Conservation (phyloP, 1,140 invertebrate species). For the Trachymyrmex cornetzi region DNA sequence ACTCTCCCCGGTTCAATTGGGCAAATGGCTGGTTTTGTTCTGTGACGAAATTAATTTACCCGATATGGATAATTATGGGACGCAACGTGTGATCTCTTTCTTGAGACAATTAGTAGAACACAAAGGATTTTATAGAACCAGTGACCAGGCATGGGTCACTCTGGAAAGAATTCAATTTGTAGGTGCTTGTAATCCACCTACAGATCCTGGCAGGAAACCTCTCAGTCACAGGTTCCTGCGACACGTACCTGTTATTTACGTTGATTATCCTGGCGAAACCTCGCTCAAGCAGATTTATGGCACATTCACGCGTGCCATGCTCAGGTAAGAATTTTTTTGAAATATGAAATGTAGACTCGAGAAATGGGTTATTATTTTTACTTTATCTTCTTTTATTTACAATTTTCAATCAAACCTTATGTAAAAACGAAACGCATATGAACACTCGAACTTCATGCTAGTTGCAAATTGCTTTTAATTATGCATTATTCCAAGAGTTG, state of each 20-base stretch:
- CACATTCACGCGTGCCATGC: constrained; percentile 99
- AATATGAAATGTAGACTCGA: neutral
- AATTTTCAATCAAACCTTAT: neutral
- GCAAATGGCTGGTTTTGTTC: constrained; percentile 99
- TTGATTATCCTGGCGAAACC: constrained; percentile 99
- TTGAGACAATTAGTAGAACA: constrained; percentile 99
- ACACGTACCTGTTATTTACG: constrained; percentile 99
- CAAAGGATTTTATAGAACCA: constrained; percentile 95
- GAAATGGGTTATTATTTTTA: neutral
- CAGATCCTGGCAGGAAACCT: constrained; percentile 99
- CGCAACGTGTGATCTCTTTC: constrained; percentile 99
- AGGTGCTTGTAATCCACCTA: constrained; percentile 99
- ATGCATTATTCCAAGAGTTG: too few relatives aligned
- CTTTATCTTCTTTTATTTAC: neutral
- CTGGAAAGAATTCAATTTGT: constrained; percentile 99
- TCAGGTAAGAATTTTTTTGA: constrained; percentile 87
- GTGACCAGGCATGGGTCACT: constrained; percentile 98
- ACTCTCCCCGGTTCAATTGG: constrained; percentile 97
- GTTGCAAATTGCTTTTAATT: too few relatives aligned
- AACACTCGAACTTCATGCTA: too few relatives aligned
- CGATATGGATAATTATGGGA: constrained; percentile 99
- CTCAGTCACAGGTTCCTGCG: constrained; percentile 97
- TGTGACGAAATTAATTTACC: constrained; percentile 99
- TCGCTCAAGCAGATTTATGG: constrained; percentile 99
- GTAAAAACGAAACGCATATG: neutral